Conservation (phyloP, 2,113 vertebrate species). For the Lanius ludovicianus region DNA sequence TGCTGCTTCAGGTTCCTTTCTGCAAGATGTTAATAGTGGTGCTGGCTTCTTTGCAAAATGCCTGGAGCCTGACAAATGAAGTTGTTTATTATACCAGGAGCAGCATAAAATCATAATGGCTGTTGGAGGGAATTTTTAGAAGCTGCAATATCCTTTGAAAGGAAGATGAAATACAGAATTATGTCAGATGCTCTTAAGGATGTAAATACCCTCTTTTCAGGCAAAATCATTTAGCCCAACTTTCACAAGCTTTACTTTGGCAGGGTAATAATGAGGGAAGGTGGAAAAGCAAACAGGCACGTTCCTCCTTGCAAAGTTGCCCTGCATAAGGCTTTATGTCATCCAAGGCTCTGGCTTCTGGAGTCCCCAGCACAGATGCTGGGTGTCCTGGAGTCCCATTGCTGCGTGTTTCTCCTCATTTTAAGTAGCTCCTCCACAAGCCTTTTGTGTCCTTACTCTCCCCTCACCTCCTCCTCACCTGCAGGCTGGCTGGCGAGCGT, state of each 20-base stretch:
- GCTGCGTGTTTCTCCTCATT: neutral
- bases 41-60: neutral
- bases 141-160: neutral
- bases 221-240: neutral
- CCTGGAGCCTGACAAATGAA: neutral
- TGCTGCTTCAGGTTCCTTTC: neutral
- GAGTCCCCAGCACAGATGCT: neutral
- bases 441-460: neutral
- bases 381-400: neutral
- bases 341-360: neutral
- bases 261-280: neutral
- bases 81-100: neutral
- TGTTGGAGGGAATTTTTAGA: constrained; percentile 17
- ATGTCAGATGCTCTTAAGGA: neutral
- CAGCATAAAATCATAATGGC: neutral
- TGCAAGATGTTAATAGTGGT: neutral
- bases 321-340: neutral
- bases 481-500: neutral
- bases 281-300: neutral
- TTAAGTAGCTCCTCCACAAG: neutral
- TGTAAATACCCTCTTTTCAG: neutral
- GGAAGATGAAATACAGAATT: neutral
- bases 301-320: neutral
- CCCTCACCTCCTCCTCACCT: neutral
- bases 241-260: neutral